Percentiles rank a stretch among this genome's conserved stretches.
phyloP scores from a whole-genome alignment of 30 jellyfish, hydroid and myxozoan species.

The Kudoa iwatai region DNA sequence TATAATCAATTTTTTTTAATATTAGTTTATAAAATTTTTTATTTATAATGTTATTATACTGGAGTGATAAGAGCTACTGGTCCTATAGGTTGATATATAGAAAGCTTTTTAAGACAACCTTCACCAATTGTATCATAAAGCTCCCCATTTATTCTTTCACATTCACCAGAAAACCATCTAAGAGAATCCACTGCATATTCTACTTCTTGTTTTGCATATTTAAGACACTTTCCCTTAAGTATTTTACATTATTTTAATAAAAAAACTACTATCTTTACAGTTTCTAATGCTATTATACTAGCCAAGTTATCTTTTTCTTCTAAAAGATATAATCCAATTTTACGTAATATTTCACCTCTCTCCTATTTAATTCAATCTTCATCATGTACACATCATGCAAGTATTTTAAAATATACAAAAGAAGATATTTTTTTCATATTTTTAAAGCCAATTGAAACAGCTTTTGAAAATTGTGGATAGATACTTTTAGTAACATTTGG shows the following conservation, averaged over 20 bases:
- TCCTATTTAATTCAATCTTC: too few species aligned
- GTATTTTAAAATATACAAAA: too few species aligned
- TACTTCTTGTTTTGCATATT: slow-evolving; percentile 18
- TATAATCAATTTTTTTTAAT: too few species aligned
- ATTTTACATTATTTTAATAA: too few species aligned
- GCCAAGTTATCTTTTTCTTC: slow-evolving; percentile 15
- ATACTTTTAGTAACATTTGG: too few species aligned
- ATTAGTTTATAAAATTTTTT: too few species aligned
- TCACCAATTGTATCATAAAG: slow-evolving; percentile 10
- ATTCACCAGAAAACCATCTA: slow-evolving; percentile 67
- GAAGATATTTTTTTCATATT: too few species aligned
- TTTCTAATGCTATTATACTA: slow-evolving; percentile 17
- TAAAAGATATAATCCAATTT: slow-evolving; percentile 4
- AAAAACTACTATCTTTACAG: too few species aligned
- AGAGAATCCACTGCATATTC: slow-evolving; percentile 31
- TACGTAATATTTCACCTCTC: slow-evolving; percentile 4
- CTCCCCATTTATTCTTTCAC: slow-evolving; percentile 34
- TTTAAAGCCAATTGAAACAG: too few species aligned
- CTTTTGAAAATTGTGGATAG: too few species aligned
- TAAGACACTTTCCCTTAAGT: slow-evolving; percentile 46
- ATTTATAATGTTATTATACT: too few species aligned
- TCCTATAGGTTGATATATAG: slow-evolving; percentile 48
- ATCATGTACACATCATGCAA: too few species aligned
- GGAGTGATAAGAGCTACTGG: slow-evolving; percentile 65
- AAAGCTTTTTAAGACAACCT: slow-evolving; percentile 3